These are phyloP conservation scores for Rutpela maculata DNA, from an alignment of 2,888 invertebrate species.

Conservation along the genomic window DNA sequence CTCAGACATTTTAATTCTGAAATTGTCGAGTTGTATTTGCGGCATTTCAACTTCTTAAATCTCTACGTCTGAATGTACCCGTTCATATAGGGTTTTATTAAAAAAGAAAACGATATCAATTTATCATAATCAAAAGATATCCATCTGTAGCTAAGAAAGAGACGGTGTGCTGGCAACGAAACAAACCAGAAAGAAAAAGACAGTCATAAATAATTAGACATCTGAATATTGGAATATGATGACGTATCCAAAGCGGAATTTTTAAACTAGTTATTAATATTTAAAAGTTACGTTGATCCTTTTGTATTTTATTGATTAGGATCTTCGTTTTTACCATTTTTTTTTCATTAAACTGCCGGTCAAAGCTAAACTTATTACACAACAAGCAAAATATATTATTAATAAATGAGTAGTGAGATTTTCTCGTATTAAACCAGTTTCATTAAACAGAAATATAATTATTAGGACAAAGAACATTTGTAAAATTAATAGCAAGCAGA, in stretches of 20 bases:
- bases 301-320: conserved; percentile 30
- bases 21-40: not conserved
- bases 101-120: conserved; percentile 24
- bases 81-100: not conserved
- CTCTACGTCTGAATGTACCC: not conserved
- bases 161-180: not conserved
- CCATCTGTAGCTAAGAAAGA: conserved; percentile 1
- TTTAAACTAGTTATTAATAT: conserved; percentile 38
- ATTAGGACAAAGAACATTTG: conserved; percentile 46
- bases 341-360: not conserved
- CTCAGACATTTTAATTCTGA: not conserved
- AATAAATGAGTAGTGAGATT: conserved; percentile 31
- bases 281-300: conserved; percentile 26
- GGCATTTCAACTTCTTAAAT: not conserved
- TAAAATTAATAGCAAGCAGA: conserved; percentile 18
- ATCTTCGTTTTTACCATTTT: conserved; percentile 12
- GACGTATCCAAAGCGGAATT: conserved; percentile 40
- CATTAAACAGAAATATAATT: conserved; percentile 43
- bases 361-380: not conserved
- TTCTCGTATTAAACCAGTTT: conserved; percentile 54
- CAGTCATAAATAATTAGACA: conserved; percentile 68
- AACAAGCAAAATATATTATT: not conserved
- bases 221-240: conserved; percentile 66
- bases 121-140: conserved; percentile 28
- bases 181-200: conserved; percentile 17